These are phyloP conservation scores for Scaptodrosophila latifasciaeformis DNA, from an alignment of 2,888 invertebrate genomes.

Conservation along the genomic window DNA sequence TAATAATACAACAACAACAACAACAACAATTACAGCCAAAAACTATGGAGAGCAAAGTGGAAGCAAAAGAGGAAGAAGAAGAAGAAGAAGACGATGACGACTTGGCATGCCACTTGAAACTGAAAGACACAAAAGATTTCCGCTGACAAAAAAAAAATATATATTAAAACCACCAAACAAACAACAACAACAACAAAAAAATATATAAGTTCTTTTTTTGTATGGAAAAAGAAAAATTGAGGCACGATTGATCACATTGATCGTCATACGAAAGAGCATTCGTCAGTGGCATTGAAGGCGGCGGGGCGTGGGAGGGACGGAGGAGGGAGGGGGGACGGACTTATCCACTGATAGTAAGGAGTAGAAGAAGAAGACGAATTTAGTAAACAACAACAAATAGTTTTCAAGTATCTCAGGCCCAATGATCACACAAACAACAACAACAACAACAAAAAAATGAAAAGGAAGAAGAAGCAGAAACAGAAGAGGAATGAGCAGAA, in stretches of 20 bases:
- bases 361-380: neutral
- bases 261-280: constrained; percentile 32
- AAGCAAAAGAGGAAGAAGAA: constrained; percentile 11
- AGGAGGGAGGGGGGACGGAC: no score
- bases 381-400: neutral
- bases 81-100: constrained; percentile 6
- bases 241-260: constrained; percentile 64
- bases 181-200: neutral
- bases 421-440: neutral
- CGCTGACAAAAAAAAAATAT: constrained; percentile 51
- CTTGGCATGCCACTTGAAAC: constrained; percentile 44
- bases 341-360: neutral
- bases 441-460: no score
- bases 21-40: constrained; percentile 15
- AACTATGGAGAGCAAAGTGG: no score
- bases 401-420: neutral
- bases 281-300: neutral
- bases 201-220: no score
- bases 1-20: constrained; percentile 56
- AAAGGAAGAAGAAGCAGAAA: no score
- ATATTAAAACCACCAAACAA: constrained; percentile 8
- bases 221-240: constrained; percentile 52
- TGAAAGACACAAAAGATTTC: constrained; percentile 54
- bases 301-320: neutral
- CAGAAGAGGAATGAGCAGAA: no score